Evolutionary conservation across 2,797 vertebrate genomes (phyloP).

Genomic region (Schizopygopsis malacanthus): DNA sequence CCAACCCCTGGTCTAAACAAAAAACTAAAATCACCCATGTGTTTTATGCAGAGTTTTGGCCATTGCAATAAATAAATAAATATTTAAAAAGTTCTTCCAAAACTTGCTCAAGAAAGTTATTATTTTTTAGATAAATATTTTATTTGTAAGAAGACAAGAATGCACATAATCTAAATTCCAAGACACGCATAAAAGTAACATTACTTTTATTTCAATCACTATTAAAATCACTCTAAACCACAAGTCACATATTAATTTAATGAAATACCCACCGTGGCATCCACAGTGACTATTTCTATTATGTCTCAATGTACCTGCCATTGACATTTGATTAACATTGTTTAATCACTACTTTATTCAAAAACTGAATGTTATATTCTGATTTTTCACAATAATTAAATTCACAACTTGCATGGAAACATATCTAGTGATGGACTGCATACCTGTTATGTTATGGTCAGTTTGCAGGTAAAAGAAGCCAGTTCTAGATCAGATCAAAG

Average conservation of each 20-base stretch:
- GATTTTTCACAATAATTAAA: not conserved
- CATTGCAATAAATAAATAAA: not conserved
- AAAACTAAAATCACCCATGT: not conserved
- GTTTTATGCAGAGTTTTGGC: not conserved
- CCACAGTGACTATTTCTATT: not conserved
- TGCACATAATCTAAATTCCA: not conserved
- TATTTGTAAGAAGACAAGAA: not conserved
- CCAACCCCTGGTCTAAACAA: not conserved
- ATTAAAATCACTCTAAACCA: not conserved
- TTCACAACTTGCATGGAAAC: slow-evolving; percentile 5
- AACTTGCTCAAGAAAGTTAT: not conserved
- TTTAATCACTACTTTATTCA: not conserved
- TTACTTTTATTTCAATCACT: not conserved
- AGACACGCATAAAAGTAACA: not conserved
- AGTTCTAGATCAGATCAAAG: not conserved
- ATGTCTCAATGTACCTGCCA: not conserved
- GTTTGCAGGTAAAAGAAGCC: slow-evolving; percentile 6
- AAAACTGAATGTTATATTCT: not conserved
- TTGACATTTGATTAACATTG: not conserved
- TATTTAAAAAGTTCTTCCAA: not conserved
- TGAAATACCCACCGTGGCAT: not conserved
- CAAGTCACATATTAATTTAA: not conserved
- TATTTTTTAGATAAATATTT: not conserved
- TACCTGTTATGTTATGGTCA: not conserved
- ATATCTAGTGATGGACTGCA: not conserved